Base-by-base conservation (phyloP, 2,888 invertebrate genomes). In the Dusona sp. region DNA sequence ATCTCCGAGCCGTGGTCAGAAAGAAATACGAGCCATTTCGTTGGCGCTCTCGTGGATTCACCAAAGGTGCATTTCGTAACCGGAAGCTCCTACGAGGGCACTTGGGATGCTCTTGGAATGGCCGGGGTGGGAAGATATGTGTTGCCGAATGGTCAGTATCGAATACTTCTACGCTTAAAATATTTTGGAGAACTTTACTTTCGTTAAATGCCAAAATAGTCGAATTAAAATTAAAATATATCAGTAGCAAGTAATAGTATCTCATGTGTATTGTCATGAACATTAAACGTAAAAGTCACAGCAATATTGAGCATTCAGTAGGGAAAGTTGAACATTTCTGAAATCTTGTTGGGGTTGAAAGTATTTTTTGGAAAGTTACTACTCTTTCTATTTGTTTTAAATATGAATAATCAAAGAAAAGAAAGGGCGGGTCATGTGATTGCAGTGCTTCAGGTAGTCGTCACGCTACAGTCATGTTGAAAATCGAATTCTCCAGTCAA, bases 101-200 rank as follows among this genome's bases (percentile, higher is more conserved):
- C 95, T 11, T 96, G 96, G 96, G 95, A 96, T 90, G 92, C 94
- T 1, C 91, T 95, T 0, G 96, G 96, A 54, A 96, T 96, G 96
- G 95, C 95, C 42, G 96, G 96, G 36, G 92, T 92, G 73, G 97
- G 97, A 48, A 93, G 92, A 64, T 97, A 96, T 92, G 94, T 93
- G 0, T 96, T 96, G 91, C 95, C 96, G 3, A 95, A 96, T 91
- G 96, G 96, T 95, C 93, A 92, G 90, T 90, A 84, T 42, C 4
- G 25, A 42, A 42, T 45, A 68, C 25, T 45, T 16, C 45, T 19
- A 16, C 19, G 1, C 16, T 54, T 7, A 0, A 61, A 42, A 61
- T 48, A 65, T 48, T 65, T 65, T 48, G 2, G 9, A 13, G 19
- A 45, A 25, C 29, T 25, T 25, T 11, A 29, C 33, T 29, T 75